These are phyloP conservation scores for Zhuqinia jingwanae DNA, from an alignment of 2,888 invertebrate genomes.

Conservation along the genomic window DNA sequence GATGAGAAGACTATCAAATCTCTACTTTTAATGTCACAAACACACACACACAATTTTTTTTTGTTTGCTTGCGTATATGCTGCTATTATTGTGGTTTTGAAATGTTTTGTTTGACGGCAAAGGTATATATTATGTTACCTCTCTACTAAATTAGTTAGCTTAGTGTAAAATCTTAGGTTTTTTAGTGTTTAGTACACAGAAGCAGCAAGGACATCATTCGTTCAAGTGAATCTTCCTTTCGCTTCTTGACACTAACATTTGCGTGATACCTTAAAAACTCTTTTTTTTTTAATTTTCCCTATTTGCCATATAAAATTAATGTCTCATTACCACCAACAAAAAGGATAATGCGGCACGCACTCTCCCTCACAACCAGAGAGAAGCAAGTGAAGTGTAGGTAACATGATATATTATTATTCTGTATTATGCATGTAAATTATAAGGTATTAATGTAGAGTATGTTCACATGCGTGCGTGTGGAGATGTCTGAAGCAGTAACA, in stretches of 20 bases:
- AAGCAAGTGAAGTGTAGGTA: slow-evolving; percentile 38
- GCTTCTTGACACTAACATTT: neutral
- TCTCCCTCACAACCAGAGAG: slow-evolving; percentile 15
- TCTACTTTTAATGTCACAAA: too few species aligned
- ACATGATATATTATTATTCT: slow-evolving; percentile 42
- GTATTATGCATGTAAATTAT: slow-evolving; percentile 48
- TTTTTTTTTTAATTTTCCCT: neutral
- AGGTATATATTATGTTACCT: too few species aligned
- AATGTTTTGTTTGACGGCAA: too few species aligned
- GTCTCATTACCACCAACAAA: slow-evolving; percentile 33
- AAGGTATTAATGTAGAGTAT: slow-evolving; percentile 26
- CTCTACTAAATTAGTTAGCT: too few species aligned
- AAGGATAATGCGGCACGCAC: slow-evolving; percentile 42
- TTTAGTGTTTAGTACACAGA: too few species aligned
- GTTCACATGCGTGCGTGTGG: neutral
- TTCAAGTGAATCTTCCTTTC: neutral
- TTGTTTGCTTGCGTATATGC: too few species aligned
- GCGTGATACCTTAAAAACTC: neutral
- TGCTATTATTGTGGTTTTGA: too few species aligned
- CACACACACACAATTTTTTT: too few species aligned
- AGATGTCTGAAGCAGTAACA: neutral
- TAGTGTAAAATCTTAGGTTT: too few species aligned
- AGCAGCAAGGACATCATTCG: too few species aligned
- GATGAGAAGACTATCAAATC: neutral
- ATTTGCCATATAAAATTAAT: slow-evolving; percentile 25